Evolutionary conservation across 2,888 invertebrate species (phyloP).

Genomic region (Pseudeuparius sepicola): DNA sequence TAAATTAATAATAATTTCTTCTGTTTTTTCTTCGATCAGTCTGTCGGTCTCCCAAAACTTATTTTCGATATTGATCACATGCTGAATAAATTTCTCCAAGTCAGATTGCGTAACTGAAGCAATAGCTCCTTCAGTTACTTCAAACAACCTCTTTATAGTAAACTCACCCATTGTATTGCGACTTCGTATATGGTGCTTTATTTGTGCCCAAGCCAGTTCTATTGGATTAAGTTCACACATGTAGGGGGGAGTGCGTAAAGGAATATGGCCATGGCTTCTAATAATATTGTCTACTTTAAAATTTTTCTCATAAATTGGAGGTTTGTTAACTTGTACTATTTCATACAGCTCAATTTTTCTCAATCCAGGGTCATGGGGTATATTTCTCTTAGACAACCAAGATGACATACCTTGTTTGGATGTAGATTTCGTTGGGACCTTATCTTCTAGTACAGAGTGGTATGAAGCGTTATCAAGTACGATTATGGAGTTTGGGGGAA

Average conservation of each 20-base stretch:
- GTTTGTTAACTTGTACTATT: constrained; percentile 2
- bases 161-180: constrained; percentile 10
- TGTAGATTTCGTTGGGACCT: constrained; percentile 11
- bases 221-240: constrained; percentile 10
- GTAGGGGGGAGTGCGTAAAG: constrained; percentile 6
- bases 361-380: constrained; percentile 4
- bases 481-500: constrained; percentile 5
- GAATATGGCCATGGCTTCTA: neutral
- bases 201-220: constrained; percentile 9
- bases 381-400: constrained; percentile 8
- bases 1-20: too few species aligned
- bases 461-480: constrained; percentile 14
- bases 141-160: neutral
- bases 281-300: constrained; percentile 4
- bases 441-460: constrained; percentile 11
- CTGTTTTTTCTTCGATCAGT: too few species aligned
- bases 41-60: constrained; percentile 7
- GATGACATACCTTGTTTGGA: constrained; percentile 6
- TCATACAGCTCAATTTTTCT: constrained; percentile 7
- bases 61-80: constrained; percentile 7
- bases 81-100: constrained; percentile 8
- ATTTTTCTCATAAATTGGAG: constrained; percentile 6
- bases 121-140: neutral
- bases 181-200: constrained; percentile 4
- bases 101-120: neutral